These are phyloP conservation scores for Drosophila mimica DNA, from an alignment of 2,888 invertebrate genomes.

Conservation along the genomic window DNA sequence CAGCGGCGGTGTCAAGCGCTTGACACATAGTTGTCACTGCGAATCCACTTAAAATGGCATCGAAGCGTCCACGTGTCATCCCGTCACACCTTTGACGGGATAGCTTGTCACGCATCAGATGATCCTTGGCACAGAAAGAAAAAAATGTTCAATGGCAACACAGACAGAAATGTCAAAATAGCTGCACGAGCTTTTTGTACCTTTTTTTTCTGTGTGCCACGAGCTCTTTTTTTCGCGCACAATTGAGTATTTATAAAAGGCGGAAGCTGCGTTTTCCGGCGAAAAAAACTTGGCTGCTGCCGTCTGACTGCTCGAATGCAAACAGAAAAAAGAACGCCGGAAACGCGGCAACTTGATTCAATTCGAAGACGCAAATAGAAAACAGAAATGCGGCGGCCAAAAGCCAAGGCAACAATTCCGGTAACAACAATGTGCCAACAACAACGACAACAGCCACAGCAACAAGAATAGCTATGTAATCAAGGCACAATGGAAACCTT, in stretches of 20 bases:
- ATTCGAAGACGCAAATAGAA: slow-evolving; percentile 69
- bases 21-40: slow-evolving; percentile 64
- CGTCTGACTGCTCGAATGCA: slow-evolving; percentile 35
- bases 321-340: slow-evolving; percentile 35
- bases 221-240: slow-evolving; percentile 40
- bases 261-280: slow-evolving; percentile 77
- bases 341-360: slow-evolving; percentile 76
- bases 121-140: slow-evolving; percentile 42
- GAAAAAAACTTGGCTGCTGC: slow-evolving; percentile 70
- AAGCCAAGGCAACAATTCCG: slow-evolving; percentile 52
- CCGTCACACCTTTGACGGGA: slow-evolving; percentile 60
- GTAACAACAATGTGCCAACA: slow-evolving; percentile 42
- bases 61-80: slow-evolving; percentile 64
- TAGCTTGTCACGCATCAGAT: slow-evolving; percentile 21
- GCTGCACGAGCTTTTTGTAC: slow-evolving; percentile 50
- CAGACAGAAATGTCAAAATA: slow-evolving; percentile 57
- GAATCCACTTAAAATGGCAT: slow-evolving; percentile 76
- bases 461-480: slow-evolving; percentile 57
- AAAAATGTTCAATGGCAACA: slow-evolving; percentile 26
- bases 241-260: slow-evolving; percentile 75
- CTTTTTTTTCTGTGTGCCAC: slow-evolving; percentile 8
- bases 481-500: slow-evolving; percentile 63
- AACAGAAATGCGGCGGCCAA: slow-evolving; percentile 67
- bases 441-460: slow-evolving; percentile 34
- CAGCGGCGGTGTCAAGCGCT: slow-evolving; percentile 12